Evolutionary conservation across 2,888 invertebrate genomes (phyloP), one percentile per base, ranked within the genome.

Genomic region (Glomeris marginata): DNA sequence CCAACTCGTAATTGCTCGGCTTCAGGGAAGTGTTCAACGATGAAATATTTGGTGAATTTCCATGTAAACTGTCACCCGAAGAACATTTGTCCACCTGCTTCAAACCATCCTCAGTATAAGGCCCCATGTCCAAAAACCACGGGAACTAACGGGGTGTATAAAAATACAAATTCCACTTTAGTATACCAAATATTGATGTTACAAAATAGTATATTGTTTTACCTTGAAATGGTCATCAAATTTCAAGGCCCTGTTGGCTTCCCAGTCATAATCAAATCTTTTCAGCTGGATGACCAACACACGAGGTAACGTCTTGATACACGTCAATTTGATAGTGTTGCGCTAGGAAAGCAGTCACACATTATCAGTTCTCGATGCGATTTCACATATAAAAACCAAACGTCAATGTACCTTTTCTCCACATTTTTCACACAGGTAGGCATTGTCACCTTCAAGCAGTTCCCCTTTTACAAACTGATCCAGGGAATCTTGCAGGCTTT

Each of bases 381-480:
- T n/a, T n/a, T n/a, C n/a, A n/a, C n/a, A n/a, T n/a, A n/a, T n/a
- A n/a, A n/a, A n/a, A n/a, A n/a, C n/a, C 13, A 18, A 5, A 8
- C 20, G 6, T n/a, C 8, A 10, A 46, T 52, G 49, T 52, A 71
- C 71, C 67, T 72, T 72, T 53, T 67, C 65, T 34, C 65, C 65
- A 62, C 73, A 73, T 55, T 70, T 70, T 57, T 72, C 72, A 63
- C 72, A 73, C 55, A 66, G 69, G 58, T 72, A 73, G 6, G 73
- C 72, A 62, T 73, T 73, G 56, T 71, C 72, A n/a, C 72, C 73
- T 56, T 72, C 72, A 52, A 73, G 58, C 18, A 72, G 60, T 56
- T 73, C 72, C 13, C 70, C 72, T 54, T 70, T 70, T 2, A 73
- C 70, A 63, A 71, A 73, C 61, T 72, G 72, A 47, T 69, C 69